These are phyloP conservation scores for Apantesis nais DNA, from an alignment of 2,888 invertebrate genomes.

Conservation along the genomic window DNA sequence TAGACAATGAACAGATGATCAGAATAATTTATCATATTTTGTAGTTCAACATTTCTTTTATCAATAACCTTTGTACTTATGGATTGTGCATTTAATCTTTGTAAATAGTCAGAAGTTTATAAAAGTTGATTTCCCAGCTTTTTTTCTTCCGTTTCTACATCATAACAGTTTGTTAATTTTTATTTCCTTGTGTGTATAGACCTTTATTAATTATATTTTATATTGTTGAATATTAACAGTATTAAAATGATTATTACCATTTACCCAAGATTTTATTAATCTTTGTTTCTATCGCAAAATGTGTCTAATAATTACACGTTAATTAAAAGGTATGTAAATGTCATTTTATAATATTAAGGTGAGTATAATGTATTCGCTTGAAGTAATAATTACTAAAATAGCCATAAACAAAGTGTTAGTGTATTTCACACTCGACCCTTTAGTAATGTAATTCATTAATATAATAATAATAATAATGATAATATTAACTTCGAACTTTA, in stretches of 20 bases:
- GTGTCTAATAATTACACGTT: background rate
- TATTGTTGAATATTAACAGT: conserved; percentile 85
- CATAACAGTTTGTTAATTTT: conserved; percentile 58
- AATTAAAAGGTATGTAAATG: background rate
- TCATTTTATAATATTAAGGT: background rate
- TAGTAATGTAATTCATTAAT: too few relatives aligned
- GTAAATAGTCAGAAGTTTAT: conserved; percentile 38
- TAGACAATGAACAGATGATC: conserved; percentile 23
- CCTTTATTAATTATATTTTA: conserved; percentile 73
- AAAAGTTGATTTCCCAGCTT: conserved; percentile 31
- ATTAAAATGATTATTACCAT: conserved; percentile 70
- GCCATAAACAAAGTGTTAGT: background rate
- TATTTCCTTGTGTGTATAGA: conserved; percentile 70
- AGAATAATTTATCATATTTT: conserved; percentile 30
- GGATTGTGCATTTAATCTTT: conserved; percentile 42
- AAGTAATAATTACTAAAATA: background rate
- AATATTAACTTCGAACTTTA: too few relatives aligned
- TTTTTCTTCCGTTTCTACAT: conserved; percentile 27
- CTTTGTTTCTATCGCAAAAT: background rate
- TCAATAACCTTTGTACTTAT: conserved; percentile 38
- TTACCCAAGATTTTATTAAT: conserved; percentile 31
- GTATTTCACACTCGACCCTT: too few relatives aligned
- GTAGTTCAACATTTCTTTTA: conserved; percentile 29
- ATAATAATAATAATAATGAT: too few relatives aligned
- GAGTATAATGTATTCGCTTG: background rate